Percentiles rank a stretch among this genome's conserved stretches.
Evolutionary conservation across 2,113 vertebrate species (phyloP).

Genomic region (Dolichotis patagonum): DNA sequence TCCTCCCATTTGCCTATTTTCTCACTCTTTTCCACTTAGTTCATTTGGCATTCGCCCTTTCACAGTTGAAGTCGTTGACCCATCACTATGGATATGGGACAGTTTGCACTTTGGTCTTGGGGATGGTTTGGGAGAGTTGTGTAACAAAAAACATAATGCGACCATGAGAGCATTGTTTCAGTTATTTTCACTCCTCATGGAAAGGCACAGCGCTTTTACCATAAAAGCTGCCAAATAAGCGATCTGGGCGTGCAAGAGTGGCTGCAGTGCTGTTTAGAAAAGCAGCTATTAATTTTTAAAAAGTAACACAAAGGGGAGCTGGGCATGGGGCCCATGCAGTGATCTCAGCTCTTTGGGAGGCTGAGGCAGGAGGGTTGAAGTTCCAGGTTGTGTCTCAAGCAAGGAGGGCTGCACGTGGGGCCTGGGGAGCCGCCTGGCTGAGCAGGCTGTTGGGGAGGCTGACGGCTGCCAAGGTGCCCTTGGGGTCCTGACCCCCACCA

Average conservation of each 20-base stretch:
- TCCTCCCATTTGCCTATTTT: background rate
- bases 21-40: background rate
- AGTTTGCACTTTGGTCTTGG: background rate
- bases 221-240: background rate
- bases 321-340: background rate
- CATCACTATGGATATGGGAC: background rate
- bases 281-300: background rate
- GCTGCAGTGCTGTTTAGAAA: slow-evolving; percentile 17
- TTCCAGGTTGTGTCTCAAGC: background rate
- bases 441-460: background rate
- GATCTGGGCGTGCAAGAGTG: background rate
- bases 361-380: background rate
- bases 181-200: slow-evolving; percentile 3
- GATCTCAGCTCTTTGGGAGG: background rate
- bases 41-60: background rate
- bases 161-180: background rate
- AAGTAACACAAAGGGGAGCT: background rate
- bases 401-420: background rate
- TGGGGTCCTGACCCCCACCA: background rate
- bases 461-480: background rate
- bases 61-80: background rate
- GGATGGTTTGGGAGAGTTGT: background rate
- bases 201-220: background rate
- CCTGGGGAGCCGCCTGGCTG: background rate
- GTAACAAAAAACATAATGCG: background rate